A percentile compares a stretch with the other conserved stretches of the same genome.
Conservation (phyloP, 2,113 vertebrate genomes). For the Callithrix jacchus region DNA sequence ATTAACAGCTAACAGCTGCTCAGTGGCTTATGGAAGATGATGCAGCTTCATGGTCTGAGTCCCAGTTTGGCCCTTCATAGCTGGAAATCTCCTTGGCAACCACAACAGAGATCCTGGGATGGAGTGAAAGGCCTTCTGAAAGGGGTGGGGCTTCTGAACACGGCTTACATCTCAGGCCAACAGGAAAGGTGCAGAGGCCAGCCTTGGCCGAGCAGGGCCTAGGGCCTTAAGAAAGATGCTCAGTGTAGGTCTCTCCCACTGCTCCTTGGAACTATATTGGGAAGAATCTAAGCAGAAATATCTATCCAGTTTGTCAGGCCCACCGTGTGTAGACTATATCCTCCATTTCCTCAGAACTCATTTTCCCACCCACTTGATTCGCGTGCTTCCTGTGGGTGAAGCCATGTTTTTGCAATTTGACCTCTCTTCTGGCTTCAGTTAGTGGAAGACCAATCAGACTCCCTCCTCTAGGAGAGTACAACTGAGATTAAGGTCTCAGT, state of each 20-base stretch:
- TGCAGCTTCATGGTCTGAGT: background rate
- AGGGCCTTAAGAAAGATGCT: background rate
- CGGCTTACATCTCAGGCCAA: background rate
- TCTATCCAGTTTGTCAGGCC: background rate
- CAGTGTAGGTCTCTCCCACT: background rate
- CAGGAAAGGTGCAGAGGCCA: background rate
- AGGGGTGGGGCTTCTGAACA: background rate
- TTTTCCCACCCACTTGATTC: background rate
- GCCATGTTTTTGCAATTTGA: background rate
- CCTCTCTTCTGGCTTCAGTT: background rate
- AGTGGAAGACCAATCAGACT: background rate
- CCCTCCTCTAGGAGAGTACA: background rate
- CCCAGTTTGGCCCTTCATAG: slow-evolving; percentile 5
- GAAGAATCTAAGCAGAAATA: background rate
- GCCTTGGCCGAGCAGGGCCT: background rate
- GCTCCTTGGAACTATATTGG: background rate
- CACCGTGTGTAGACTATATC: background rate
- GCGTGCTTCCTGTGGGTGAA: background rate
- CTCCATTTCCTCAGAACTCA: background rate
- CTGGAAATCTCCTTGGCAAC: slow-evolving; percentile 28
- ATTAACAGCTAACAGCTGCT: slow-evolving; percentile 60
- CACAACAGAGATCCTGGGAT: background rate
- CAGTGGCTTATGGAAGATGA: slow-evolving; percentile 57
- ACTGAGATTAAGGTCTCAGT: slow-evolving; percentile 21
- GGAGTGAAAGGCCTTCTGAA: background rate